Conservation (phyloP, 2,113 vertebrate species). For the Boleophthalmus pectinirostris region DNA sequence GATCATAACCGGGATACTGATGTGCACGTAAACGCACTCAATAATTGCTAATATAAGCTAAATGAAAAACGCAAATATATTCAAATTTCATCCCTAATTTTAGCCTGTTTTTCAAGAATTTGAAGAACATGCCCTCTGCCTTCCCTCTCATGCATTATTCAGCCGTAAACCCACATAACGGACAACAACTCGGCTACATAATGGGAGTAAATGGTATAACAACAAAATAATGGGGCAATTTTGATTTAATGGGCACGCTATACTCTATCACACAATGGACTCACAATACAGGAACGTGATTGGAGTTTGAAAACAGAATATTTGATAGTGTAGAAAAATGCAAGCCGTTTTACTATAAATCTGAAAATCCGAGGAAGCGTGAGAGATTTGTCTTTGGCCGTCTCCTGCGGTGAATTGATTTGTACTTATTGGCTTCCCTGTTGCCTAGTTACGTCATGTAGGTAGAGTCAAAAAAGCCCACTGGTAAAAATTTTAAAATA, state of each 20-base stretch:
- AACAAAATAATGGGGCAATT: background rate
- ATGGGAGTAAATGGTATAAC: slow-evolving; percentile 28
- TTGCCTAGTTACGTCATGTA: background rate
- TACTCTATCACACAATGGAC: background rate
- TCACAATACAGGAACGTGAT: background rate
- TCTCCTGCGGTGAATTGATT: background rate
- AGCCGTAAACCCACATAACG: slow-evolving; percentile 5
- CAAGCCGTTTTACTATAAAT: background rate
- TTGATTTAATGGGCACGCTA: slow-evolving; percentile 15
- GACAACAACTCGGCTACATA: slow-evolving; percentile 20
- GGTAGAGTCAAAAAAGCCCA: background rate
- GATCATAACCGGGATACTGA: too few species aligned
- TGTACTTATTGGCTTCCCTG: background rate
- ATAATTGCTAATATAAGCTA: too few species aligned
- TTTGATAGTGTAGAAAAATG: slow-evolving; percentile 2
- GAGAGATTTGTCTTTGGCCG: background rate
- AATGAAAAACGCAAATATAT: too few species aligned
- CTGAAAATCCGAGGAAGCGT: background rate
- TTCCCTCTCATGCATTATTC: slow-evolving; percentile 32
- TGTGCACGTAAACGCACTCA: too few species aligned
- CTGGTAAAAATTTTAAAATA: background rate
- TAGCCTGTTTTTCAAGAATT: background rate
- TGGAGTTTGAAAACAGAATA: slow-evolving; percentile 17
- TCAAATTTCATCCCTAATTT: too few species aligned
- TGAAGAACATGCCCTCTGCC: background rate